These are phyloP conservation scores for Papio anubis DNA, from an alignment of 2,113 vertebrate genomes.

Conservation along the genomic window DNA sequence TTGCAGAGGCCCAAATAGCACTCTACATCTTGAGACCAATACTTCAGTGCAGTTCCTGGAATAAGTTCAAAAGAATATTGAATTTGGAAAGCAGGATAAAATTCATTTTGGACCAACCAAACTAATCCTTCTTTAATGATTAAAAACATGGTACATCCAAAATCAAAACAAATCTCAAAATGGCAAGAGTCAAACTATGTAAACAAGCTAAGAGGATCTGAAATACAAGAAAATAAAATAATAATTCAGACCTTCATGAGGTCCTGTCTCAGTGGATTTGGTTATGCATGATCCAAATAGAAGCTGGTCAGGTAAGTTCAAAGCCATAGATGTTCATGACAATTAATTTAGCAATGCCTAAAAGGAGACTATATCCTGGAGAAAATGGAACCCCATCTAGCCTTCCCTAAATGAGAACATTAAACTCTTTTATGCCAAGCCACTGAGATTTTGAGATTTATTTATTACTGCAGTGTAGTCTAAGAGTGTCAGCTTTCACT, in stretches of 20 bases:
- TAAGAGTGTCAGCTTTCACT: neutral
- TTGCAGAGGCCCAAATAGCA: neutral
- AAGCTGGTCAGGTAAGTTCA: neutral
- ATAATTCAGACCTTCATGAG: neutral
- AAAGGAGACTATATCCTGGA: neutral
- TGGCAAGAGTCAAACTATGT: neutral
- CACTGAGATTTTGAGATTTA: neutral
- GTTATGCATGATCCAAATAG: neutral
- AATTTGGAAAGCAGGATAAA: constrained; percentile 32
- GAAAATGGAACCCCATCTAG: neutral
- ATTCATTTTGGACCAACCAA: constrained; percentile 38
- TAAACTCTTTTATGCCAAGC: neutral
- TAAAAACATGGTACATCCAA: neutral
- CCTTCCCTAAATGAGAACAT: neutral
- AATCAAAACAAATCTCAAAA: constrained; percentile 35
- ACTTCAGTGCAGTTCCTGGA: neutral
- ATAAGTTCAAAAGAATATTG: constrained; percentile 37
- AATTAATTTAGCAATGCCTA: neutral
- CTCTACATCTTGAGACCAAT: neutral
- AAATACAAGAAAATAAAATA: constrained; percentile 37
- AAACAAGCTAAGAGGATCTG: neutral
- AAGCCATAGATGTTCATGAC: neutral
- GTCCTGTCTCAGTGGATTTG: neutral
- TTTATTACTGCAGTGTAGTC: neutral
- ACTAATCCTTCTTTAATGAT: constrained; percentile 49